Evolutionary conservation across 1,140 invertebrate species (phyloP), one percentile per base, ranked within the genome.

Genomic region (Tigriopus japonicus): DNA sequence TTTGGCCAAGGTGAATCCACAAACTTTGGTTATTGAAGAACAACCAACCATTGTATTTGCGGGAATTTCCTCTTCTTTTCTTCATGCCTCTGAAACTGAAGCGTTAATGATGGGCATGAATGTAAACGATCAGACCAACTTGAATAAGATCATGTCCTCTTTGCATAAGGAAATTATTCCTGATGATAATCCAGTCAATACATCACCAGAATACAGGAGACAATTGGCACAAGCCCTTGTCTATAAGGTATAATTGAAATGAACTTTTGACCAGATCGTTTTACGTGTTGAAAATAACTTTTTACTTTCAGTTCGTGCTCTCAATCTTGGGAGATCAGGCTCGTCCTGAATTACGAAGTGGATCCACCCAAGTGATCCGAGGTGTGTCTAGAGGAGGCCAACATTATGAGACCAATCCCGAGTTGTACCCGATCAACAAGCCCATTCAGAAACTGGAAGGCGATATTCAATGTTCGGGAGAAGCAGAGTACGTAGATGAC

Each of bases 401-500:
- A 68, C 74, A 76, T 10, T 89, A 77, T 67, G 78, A 85, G 59
- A 84, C 80, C 0, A 77, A 85, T 63, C 76, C 80, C 64, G 73
- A 78, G n/a, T 65, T 81, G 49, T 90, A 83, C 77, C 88, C 88
- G 0, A 67, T 90, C 0, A 86, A 80, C 64, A 72, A 91, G 69
- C 81, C 86, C 0, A 69, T 87, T 28, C 73, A 77, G 1, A 92
- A 91, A 70, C 62, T 86, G 7, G 86, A 88, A 70, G 80, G 82
- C 1, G 66, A 82, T 28, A 73, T 79, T 41, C 84, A 90, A 74
- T 81, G 77, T 42, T 78, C 83, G 17, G 80, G 75, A 15, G 74
- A 77, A 64, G 74, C 75, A 0, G 63, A 72, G 61, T 77, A 71
- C 64, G 66, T 75, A n/a, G 71, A 74, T 66, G 75, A 77, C 65